phyloP scores from a whole-genome alignment of 2,797 vertebrate species.

The Tamandua tetradactyla region DNA sequence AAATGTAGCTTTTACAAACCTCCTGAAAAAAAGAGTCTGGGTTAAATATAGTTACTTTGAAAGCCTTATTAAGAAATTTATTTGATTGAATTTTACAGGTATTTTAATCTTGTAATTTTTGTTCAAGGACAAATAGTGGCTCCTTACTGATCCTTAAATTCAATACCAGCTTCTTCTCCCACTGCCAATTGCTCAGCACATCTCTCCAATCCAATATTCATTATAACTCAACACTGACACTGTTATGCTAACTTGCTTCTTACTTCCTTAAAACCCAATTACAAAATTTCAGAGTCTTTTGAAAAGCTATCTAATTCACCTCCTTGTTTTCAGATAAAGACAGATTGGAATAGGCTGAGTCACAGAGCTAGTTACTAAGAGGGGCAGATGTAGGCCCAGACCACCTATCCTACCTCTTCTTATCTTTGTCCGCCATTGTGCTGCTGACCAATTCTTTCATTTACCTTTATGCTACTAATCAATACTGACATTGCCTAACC shows the following conservation, averaged over 20 bases:
- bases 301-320: neutral
- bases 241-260: conserved; percentile 35
- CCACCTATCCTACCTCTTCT: neutral
- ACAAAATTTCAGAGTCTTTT: neutral
- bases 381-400: neutral
- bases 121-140: neutral
- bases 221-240: neutral
- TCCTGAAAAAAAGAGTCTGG: neutral
- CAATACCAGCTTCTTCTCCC: neutral
- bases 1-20: conserved; percentile 23
- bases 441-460: neutral
- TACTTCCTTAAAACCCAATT: conserved; percentile 9
- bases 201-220: conserved; percentile 21
- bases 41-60: conserved; percentile 23
- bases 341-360: neutral
- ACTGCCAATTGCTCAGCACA: neutral
- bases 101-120: conserved; percentile 58
- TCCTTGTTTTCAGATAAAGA: neutral
- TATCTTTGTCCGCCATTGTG: neutral
- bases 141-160: conserved; percentile 40
- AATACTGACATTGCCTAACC: neutral
- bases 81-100: conserved; percentile 41
- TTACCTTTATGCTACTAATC: neutral
- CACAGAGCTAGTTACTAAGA: neutral
- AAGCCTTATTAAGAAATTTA: conserved; percentile 31